These are phyloP conservation scores for Scaptomyza graminum DNA, from an alignment of 1,140 invertebrate species.

Conservation along the genomic window DNA sequence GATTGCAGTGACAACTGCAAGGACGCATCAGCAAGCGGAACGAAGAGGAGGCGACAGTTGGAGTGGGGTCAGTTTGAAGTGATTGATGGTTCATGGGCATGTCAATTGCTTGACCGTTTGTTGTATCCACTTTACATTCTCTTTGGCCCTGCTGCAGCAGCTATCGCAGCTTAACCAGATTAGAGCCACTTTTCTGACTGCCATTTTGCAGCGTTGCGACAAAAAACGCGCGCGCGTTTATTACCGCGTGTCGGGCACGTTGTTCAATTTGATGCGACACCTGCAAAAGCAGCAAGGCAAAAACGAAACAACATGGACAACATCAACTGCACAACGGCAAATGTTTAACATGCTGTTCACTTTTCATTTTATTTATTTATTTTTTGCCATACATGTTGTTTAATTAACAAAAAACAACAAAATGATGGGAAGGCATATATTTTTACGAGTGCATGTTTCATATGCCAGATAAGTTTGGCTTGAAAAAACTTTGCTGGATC, in stretches of 20 bases:
- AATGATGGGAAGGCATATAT: conserved; percentile 13
- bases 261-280: conserved; percentile 77
- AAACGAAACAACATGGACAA: conserved; percentile 12
- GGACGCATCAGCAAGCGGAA: conserved; percentile 32
- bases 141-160: conserved; percentile 38
- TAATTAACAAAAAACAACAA: conserved; percentile 79
- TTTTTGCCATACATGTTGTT: conserved; percentile 71
- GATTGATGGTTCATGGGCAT: conserved; percentile 78
- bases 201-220: conserved; percentile 29
- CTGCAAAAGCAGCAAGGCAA: conserved; percentile 46
- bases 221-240: conserved; percentile 54
- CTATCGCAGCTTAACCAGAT: conserved; percentile 78
- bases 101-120: conserved; percentile 69
- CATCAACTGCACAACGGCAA: conserved; percentile 36
- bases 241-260: conserved; percentile 68
- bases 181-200: conserved; percentile 73
- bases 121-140: conserved; percentile 30
- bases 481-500: conserved; percentile 23
- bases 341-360: conserved; percentile 69
- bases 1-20: conserved; percentile 58
- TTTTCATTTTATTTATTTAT: conserved; percentile 45
- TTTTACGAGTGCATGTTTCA: conserved; percentile 35
- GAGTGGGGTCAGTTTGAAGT: conserved; percentile 47
- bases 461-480: conserved; percentile 22
- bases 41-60: neutral